A percentile compares a stretch with the other conserved stretches of the same genome.
These are phyloP conservation scores for Stomorhina lunata DNA, from an alignment of 2,888 invertebrate genomes.

Conservation along the genomic window DNA sequence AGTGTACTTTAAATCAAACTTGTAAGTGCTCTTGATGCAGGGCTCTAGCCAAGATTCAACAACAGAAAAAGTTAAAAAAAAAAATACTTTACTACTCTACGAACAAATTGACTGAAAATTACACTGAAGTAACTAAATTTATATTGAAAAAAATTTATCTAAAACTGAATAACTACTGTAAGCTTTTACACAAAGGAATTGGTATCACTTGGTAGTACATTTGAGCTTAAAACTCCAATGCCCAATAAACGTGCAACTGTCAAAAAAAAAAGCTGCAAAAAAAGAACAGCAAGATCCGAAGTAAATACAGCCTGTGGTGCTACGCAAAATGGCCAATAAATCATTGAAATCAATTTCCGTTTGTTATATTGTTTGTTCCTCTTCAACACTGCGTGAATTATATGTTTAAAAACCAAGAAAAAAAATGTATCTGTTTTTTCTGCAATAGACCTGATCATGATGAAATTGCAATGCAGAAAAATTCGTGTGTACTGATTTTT, in stretches of 20 bases:
- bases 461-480: slow-evolving; percentile 28
- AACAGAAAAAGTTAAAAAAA: not conserved
- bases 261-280: not conserved
- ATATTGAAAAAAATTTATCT: not conserved
- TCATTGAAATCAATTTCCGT: slow-evolving; percentile 71
- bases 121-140: not conserved
- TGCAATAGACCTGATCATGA: slow-evolving; percentile 30
- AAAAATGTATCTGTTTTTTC: not conserved
- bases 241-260: slow-evolving; percentile 3
- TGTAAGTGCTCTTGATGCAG: too few species aligned
- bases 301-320: slow-evolving; percentile 52
- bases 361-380: slow-evolving; percentile 46
- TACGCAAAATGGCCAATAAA: slow-evolving; percentile 68
- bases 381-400: slow-evolving; percentile 54
- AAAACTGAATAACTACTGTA: slow-evolving; percentile 13
- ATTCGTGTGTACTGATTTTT: slow-evolving; percentile 34
- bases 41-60: too few species aligned
- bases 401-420: not conserved
- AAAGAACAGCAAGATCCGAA: not conserved
- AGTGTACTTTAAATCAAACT: too few species aligned
- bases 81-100: not conserved
- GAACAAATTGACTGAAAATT: not conserved
- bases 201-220: slow-evolving; percentile 2
- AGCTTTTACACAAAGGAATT: slow-evolving; percentile 38
- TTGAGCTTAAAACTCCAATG: too few species aligned